Base-by-base conservation (phyloP, 92 coral and sea anemone species). In the Scolanthus callimorphus region DNA sequence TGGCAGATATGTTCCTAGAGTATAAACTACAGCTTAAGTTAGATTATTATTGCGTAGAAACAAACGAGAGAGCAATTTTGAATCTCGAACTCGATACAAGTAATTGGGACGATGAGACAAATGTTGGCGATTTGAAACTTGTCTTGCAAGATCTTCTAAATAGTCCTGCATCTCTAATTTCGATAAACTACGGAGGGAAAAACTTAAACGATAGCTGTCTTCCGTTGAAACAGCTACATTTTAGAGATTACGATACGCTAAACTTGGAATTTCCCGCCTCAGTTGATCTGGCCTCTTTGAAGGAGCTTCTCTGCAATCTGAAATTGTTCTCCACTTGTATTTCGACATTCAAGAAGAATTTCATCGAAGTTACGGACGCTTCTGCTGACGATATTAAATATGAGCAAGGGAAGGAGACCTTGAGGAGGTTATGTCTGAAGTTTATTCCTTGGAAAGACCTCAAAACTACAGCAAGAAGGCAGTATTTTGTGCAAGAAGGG, bases 101-200 rank as follows among this genome's bases (percentile, higher is more conserved):
- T 6, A 34, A 46, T 4, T 6, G 41, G 41, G 41, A 34, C 6
- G 41, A 6, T 15, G 52, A 58, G 0, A 68, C 39, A 17, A 74
- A 57, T 60, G 80, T 75, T 11, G 64, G 65, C 22, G 86, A 74
- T 20, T 71, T 79, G 15, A 72, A 79, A 47, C 51, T 79, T 15
- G 71, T 66, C 31, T 44, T 69, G 29, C 76, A 69, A 26, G 39
- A 69, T 6, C 31, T 52, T 1, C 27, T 69, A 9, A 25, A 17
- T 25, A 58, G 55, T 17, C 76, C 76, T 0, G 24, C 30, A 21
- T 28, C 67, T 58, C 58, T 47, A 25, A 49, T 58, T 9, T 27
- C 25, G 3, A 27, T 60, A 0, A 23, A 6, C 39, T 59, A 58
- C 29, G 43, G 59, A 31, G 76, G 67, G 3, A 23, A 27, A 23